phyloP scores from a whole-genome alignment of 2,113 vertebrate species.

The Lycaon pictus region DNA sequence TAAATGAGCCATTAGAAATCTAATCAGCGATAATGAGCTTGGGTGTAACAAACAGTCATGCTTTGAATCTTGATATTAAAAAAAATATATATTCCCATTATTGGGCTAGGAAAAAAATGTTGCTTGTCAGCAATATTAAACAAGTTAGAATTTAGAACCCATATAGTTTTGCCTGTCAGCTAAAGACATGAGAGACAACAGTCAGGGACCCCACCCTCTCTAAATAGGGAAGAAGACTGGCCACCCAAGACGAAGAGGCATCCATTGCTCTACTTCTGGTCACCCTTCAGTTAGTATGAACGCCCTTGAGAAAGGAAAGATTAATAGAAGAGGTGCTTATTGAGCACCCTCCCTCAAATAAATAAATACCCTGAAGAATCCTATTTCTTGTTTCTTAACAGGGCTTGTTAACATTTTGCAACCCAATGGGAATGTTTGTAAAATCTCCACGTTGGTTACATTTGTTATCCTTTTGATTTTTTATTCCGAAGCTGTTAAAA shows the following conservation, averaged over 20 bases:
- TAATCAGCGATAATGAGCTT: slow-evolving; percentile 65
- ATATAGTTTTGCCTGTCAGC: slow-evolving; percentile 34
- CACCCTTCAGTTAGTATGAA: not conserved
- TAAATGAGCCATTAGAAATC: slow-evolving; percentile 72
- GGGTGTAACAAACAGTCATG: slow-evolving; percentile 44
- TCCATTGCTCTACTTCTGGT: not conserved
- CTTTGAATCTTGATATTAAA: slow-evolving; percentile 62
- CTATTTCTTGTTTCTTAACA: not conserved
- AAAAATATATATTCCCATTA: slow-evolving; percentile 19
- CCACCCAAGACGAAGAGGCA: not conserved
- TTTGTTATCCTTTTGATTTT: not conserved
- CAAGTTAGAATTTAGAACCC: slow-evolving; percentile 42
- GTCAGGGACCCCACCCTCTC: not conserved
- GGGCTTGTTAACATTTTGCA: not conserved
- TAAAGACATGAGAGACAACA: slow-evolving; percentile 7
- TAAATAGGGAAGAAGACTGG: not conserved
- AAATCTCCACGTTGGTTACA: not conserved
- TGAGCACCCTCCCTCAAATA: not conserved
- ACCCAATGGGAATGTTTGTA: not conserved
- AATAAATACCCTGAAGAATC: not conserved
- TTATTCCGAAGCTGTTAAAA: slow-evolving; percentile 13
- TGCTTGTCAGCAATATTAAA: slow-evolving; percentile 37
- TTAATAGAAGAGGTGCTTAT: not conserved
- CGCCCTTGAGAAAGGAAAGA: not conserved
- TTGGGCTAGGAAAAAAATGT: slow-evolving; percentile 21